Conservation (phyloP, 2,888 invertebrate genomes). For the Melanostoma mellinum region DNA sequence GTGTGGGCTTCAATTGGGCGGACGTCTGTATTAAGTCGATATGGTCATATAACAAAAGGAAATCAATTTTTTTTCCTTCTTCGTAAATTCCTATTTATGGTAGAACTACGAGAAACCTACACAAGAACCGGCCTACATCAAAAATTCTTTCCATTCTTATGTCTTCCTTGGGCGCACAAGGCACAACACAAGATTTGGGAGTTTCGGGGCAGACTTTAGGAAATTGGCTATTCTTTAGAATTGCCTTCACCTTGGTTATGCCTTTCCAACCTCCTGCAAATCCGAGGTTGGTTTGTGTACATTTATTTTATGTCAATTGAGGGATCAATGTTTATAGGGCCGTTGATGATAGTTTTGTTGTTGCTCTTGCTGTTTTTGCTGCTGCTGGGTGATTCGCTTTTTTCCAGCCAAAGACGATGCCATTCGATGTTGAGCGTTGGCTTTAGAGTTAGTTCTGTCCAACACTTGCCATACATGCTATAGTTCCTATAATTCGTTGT, state of each 20-base stretch:
- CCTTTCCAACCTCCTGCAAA: slow-evolving; percentile 14
- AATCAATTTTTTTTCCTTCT: slow-evolving; percentile 65
- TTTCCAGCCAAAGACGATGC: neutral
- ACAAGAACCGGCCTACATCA: slow-evolving; percentile 6
- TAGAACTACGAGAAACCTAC: neutral
- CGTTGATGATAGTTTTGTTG: slow-evolving; percentile 59
- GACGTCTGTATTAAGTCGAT: slow-evolving; percentile 50
- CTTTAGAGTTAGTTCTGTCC: slow-evolving; percentile 25
- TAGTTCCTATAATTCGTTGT: slow-evolving; percentile 48
- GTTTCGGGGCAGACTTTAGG: slow-evolving; percentile 39
- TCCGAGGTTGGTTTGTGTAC: slow-evolving; percentile 64
- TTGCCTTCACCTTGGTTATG: slow-evolving; percentile 71
- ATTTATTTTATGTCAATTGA: slow-evolving; percentile 72
- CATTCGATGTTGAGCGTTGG: slow-evolving; percentile 12
- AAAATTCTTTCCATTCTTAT: slow-evolving; percentile 54
- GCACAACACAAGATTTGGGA: neutral
- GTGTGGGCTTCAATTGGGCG: slow-evolving; percentile 2
- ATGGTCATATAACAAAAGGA: slow-evolving; percentile 54
- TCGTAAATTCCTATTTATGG: slow-evolving; percentile 31
- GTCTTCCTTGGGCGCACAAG: slow-evolving; percentile 14
- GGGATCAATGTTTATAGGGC: slow-evolving; percentile 71
- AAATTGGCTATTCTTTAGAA: slow-evolving; percentile 70
- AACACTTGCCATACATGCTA: slow-evolving; percentile 28
- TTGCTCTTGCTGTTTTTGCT: slow-evolving; percentile 13
- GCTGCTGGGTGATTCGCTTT: slow-evolving; percentile 27